phyloP scores from a whole-genome alignment of 30 jellyfish, hydroid and myxozoan genomes.

The Mastigias papua region DNA sequence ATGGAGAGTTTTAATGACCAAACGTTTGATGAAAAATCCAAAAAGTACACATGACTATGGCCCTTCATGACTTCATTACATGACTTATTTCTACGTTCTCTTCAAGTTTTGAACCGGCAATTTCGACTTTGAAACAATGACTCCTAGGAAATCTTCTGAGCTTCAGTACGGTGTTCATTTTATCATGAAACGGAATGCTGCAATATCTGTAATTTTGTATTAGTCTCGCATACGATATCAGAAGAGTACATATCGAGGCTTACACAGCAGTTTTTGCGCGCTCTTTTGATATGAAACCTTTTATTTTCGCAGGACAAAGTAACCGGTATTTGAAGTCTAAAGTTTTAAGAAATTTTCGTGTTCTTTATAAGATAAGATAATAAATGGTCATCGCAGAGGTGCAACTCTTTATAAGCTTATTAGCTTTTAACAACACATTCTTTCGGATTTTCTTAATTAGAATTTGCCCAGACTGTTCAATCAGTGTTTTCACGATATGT shows the following conservation, averaged over 20 bases:
- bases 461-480: not conserved
- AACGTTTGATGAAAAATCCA: not conserved
- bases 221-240: conserved; percentile 13
- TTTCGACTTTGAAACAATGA: not conserved
- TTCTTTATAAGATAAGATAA: not conserved
- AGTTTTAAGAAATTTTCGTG: conserved; percentile 1
- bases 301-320: not conserved
- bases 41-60: conserved; percentile 14
- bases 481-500: no score
- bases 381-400: conserved; percentile 7
- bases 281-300: conserved; percentile 3
- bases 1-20: no score
- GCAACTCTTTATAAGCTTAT: conserved; percentile 5
- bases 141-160: not conserved
- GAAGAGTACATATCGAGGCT: not conserved
- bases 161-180: conserved; percentile 4
- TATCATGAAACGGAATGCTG: not conserved
- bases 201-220: not conserved
- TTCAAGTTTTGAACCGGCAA: conserved; percentile 23
- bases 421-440: not conserved
- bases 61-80: not conserved
- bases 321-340: not conserved
- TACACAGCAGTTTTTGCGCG: not conserved
- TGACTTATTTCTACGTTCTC: conserved; percentile 2
- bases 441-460: not conserved